phyloP scores from a whole-genome alignment of 2,797 vertebrate species.

The Cynodonichthys magdalenae region DNA sequence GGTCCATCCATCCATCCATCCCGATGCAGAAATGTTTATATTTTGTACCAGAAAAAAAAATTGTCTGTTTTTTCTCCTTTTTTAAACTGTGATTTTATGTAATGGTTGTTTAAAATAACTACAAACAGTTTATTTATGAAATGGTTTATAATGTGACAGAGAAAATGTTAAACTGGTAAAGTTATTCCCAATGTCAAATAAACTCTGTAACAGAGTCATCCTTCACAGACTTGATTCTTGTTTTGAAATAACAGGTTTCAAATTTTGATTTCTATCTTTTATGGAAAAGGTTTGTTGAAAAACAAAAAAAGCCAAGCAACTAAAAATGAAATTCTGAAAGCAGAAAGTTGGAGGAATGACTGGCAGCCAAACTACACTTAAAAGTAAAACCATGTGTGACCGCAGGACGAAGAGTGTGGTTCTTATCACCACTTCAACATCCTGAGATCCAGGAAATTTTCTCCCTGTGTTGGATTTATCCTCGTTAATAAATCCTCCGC shows the following conservation, averaged over 20 bases:
- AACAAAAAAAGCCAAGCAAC: constrained; percentile 60
- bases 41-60: too few relatives aligned
- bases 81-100: too few relatives aligned
- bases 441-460: constrained; percentile 10
- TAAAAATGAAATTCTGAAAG: constrained; percentile 64
- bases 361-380: constrained; percentile 70
- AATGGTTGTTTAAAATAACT: constrained; percentile 4
- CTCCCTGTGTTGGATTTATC: constrained; percentile 35
- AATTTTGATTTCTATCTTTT: too few relatives aligned
- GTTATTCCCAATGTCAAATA: background rate
- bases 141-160: background rate
- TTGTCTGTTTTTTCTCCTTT: too few relatives aligned
- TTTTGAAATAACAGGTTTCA: accelerated
- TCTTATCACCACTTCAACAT: constrained; percentile 52
- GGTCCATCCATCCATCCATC: too few relatives aligned
- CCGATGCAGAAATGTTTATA: too few relatives aligned
- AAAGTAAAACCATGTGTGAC: constrained; percentile 77
- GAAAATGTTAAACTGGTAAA: background rate
- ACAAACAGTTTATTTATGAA: background rate
- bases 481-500: constrained; percentile 25
- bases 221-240: too few relatives aligned
- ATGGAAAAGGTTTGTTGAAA: too few relatives aligned
- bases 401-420: constrained; percentile 36
- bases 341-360: constrained; percentile 59
- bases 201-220: background rate